phyloP scores from a whole-genome alignment of 2,797 vertebrate species.

The Acanthurus leucopareius region DNA sequence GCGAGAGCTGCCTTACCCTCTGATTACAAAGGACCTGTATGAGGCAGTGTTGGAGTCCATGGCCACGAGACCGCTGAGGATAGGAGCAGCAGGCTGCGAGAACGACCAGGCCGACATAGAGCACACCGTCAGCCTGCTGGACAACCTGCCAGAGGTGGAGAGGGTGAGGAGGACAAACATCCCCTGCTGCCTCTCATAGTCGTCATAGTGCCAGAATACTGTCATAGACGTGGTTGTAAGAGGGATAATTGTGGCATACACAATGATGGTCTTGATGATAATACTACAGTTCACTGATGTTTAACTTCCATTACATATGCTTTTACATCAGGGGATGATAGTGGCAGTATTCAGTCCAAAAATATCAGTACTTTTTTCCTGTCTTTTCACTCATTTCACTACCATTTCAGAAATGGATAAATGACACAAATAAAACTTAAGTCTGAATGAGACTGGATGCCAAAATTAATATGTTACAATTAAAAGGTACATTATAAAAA shows the following conservation, averaged over 20 bases:
- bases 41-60: constrained; percentile 94
- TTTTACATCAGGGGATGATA: constrained; percentile 12
- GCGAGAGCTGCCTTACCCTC: constrained; percentile 94
- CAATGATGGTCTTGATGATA: constrained; percentile 36
- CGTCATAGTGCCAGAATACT: background rate
- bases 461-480: background rate
- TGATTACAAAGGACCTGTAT: constrained; percentile 95
- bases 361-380: background rate
- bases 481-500: background rate
- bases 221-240: constrained; percentile 25
- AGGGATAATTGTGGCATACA: constrained; percentile 37
- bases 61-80: constrained; percentile 91
- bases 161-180: constrained; percentile 85
- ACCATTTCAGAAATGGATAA: background rate
- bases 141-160: constrained; percentile 93
- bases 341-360: background rate
- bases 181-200: background rate
- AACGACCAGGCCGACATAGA: constrained; percentile 91
- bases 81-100: constrained; percentile 89
- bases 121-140: constrained; percentile 89
- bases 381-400: background rate
- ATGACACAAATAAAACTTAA: background rate
- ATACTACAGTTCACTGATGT: constrained; percentile 34
- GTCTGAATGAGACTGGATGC: background rate
- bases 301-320: constrained; percentile 8